Evolutionary conservation across 1,140 invertebrate species (phyloP), one percentile per base, ranked within the genome.

Genomic region (Drosophila micromelanica): DNA sequence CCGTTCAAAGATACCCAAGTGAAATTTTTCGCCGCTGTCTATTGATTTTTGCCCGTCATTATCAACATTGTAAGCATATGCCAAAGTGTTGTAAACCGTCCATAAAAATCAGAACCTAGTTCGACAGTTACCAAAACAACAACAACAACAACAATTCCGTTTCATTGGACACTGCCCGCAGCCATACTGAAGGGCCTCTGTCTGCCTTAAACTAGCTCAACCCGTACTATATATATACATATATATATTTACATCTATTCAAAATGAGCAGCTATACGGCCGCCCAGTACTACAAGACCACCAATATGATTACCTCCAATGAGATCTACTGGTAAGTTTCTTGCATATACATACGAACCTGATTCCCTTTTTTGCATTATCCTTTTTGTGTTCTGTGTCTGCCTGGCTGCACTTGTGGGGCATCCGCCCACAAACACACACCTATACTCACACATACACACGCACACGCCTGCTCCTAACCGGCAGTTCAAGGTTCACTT

Each of bases 251-350:
- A 68, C 17, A 46, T 52, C n/a, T 59, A 43, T 52, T 62, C 71
- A 74, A 2, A 74, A 87, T 87, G 84, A 87, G 84, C 65, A 87
- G 84, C 84, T 87, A 87, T 63, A 87, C 84, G 67, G 85, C 84
- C 72, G 84, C 84, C 73, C 79, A 84, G 46, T 87, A 87, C 74
- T 87, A 87, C 85, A 87, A 87, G 85, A 87, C 84, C 84, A 90
- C 79, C 89, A 91, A 85, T 79, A 91, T 91, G 90, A 86, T 91
- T 90, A 91, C 90, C 73, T 91, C 90, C 68, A 91, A 91, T 64
- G 90, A 91, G 67, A 91, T 91, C 74, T 91, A 91, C 81, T 91
- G 90, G 90, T 91, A 76, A 91, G 90, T 91, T 61, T 49, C 27
- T 20, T 13, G 30, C 38, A 27, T n/a, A 27, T n/a, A 27, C 3